These are phyloP conservation scores for Pristis pectinata DNA, from an alignment of 2,797 vertebrate genomes.

Conservation along the genomic window DNA sequence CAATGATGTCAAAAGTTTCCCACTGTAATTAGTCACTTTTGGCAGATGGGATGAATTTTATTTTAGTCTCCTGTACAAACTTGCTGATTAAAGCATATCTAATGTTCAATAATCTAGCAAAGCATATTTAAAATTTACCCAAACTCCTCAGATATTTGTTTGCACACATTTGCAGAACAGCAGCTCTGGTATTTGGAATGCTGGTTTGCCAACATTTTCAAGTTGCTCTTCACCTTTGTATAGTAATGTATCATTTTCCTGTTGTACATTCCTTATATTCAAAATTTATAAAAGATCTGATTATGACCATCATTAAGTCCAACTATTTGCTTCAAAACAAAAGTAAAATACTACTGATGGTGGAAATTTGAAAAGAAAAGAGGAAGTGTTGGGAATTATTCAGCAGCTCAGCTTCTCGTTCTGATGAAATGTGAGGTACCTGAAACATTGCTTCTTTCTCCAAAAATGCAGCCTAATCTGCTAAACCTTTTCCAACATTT, in stretches of 20 bases:
- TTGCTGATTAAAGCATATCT: background rate
- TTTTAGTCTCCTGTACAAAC: slow-evolving; percentile 37
- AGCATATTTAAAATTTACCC: background rate
- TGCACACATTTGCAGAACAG: background rate
- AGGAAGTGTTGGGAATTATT: background rate
- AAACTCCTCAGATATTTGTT: background rate
- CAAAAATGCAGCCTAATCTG: background rate
- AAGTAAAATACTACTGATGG: background rate
- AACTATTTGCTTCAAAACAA: background rate
- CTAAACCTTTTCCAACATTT: background rate
- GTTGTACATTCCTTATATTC: background rate
- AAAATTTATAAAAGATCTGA: slow-evolving; percentile 19
- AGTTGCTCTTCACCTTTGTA: background rate
- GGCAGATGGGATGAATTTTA: slow-evolving; percentile 41
- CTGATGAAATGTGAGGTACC: background rate
- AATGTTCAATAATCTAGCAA: background rate
- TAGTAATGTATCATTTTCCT: background rate
- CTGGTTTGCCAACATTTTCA: background rate
- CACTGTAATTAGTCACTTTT: slow-evolving; percentile 39
- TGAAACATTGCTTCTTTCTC: background rate
- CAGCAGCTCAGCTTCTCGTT: background rate
- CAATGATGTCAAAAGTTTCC: slow-evolving; percentile 38
- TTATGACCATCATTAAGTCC: background rate
- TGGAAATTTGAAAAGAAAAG: background rate
- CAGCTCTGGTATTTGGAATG: background rate